A percentile compares a stretch with the other conserved stretches of the same genome.
These are phyloP conservation scores for Nipponia nippon DNA, from an alignment of 2,113 vertebrate species.

Conservation along the genomic window DNA sequence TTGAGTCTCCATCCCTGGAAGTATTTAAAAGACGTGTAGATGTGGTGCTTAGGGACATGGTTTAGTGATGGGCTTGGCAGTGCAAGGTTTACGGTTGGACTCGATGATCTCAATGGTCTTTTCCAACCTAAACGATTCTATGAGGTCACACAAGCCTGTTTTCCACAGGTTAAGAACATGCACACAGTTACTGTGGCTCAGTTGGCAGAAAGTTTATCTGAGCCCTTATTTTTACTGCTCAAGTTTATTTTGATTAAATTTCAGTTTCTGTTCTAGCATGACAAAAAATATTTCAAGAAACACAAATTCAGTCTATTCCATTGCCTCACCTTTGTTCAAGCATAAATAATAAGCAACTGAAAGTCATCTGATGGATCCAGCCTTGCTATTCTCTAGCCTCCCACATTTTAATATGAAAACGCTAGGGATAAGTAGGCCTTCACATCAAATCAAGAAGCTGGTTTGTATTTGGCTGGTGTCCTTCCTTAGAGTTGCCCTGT, in stretches of 20 bases:
- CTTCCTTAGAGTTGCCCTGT: background rate
- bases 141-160: background rate
- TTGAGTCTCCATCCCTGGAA: no score
- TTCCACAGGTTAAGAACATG: background rate
- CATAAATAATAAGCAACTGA: background rate
- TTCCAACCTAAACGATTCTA: background rate
- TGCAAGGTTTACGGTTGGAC: background rate
- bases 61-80: background rate
- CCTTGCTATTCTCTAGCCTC: background rate
- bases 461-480: background rate
- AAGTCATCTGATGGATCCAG: background rate
- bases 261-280: background rate
- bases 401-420: background rate
- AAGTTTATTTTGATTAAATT: background rate
- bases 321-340: background rate
- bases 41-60: background rate
- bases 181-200: background rate
- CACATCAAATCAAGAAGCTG: background rate
- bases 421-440: background rate
- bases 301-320: background rate
- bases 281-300: background rate
- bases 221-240: background rate
- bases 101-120: background rate
- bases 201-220: background rate
- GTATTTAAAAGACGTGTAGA: no score